Base-by-base conservation (phyloP, 2,797 vertebrate species). In the Argya squamiceps region DNA sequence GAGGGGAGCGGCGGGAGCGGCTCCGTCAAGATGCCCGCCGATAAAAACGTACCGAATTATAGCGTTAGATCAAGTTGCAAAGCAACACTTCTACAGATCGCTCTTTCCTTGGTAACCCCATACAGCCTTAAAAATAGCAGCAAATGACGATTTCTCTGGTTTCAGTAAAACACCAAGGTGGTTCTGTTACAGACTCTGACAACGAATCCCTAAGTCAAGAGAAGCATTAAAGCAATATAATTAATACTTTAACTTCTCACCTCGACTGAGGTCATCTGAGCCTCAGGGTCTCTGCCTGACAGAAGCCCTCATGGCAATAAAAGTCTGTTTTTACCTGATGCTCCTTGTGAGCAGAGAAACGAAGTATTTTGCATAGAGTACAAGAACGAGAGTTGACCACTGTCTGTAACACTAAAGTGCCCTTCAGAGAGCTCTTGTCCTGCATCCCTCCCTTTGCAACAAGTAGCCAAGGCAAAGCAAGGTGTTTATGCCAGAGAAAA, bases 401-500 rank as follows among this genome's bases (percentile, higher is more conserved):
- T 47, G 20, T 53, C 15, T 56, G 32, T 22, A 52, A 34, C 16
- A 24, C 20, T 44, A 17, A 41, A 75, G 26, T 68, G n/a, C 9
- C 46, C 23, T 34, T 37, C 10, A 6, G 10, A 20, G 23, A 29
- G 8, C 14, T 52, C 5, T 20, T 23, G 29, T 37, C 23, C 62
- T 37, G 19, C 23, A n/a, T 68, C 46, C 12, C 15, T 37, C 37
- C 23, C 22, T 76, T 52, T 20, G 3, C n/a, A 22, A 3, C 18
- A 15, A 15, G 6, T 9, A 53, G 20, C 47, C 32, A 43, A 19
- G 47, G 23, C 23, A n/a, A 43, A 46, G 11, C 21, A 6, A 52
- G 4, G 30, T 3, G 0, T 27, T 41, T 24, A 2, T 36, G 10
- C 12, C 2, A 17, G 10, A 16, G 16, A 3, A 12, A 5, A 21